Evolutionary conservation across 2,797 vertebrate species (phyloP), one percentile per base, ranked within the genome.

Genomic region (Xyrichtys novacula): DNA sequence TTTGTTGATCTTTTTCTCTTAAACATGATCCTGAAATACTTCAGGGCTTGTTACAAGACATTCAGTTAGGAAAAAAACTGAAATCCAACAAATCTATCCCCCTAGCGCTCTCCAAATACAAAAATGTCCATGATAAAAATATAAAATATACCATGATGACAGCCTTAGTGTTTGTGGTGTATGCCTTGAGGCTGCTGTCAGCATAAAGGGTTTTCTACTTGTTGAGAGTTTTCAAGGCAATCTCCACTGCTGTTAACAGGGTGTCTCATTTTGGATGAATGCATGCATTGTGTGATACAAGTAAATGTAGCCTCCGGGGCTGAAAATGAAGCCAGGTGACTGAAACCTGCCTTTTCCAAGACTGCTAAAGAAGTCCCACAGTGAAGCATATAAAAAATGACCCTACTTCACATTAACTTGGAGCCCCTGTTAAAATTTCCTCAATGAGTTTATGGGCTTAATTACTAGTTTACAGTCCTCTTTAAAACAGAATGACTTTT

Each of bases 101-200:
- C n/a, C n/a, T n/a, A n/a, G n/a, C n/a, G n/a, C n/a, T n/a, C n/a
- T 4, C 19, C n/a, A 16, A 43, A 28, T 7, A 23, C 14, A 44
- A 25, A 26, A 15, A 16, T 43, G 14, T 54, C n/a, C n/a, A 47
- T n/a, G 16, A 65, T 7, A 40, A 57, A 15, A 43, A 48, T 23
- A n/a, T n/a, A 38, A 31, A n/a, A 36, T 28, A 23, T 3, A 25
- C 15, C 14, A n/a, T 40, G 25, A 55, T 9, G 34, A 57, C 26
- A 23, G 10, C 20, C 20, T n/a, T 15, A 50, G 60, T 26, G 22
- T 25, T 31, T 5, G 20, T n/a, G 26, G 11, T 6, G 26, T 31
- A 44, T 29, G 42, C 32, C 32, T 19, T n/a, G n/a, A 56, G 53
- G 36, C 4, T 39, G 53, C 52, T 29, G 49, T 54, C 44, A 36